A percentile compares a stretch with the other conserved stretches of the same genome.
Conservation (phyloP, 2,113 vertebrate genomes). For the Menidia beryllina region DNA sequence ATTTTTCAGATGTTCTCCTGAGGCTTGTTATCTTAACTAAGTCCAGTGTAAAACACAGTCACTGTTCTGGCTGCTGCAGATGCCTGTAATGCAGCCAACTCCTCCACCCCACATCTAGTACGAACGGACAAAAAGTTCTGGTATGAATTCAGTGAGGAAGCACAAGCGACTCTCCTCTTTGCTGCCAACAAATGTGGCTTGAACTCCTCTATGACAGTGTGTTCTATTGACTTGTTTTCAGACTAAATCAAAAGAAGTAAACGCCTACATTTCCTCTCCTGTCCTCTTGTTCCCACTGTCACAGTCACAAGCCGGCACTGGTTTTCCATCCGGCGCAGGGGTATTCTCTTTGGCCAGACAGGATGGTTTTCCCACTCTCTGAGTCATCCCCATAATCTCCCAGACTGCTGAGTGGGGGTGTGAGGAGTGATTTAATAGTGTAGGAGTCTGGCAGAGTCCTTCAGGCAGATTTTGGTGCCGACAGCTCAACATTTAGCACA, state of each 20-base stretch:
- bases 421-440: conserved; percentile 21
- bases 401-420: conserved; percentile 34
- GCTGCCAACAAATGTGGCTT: conserved; percentile 36
- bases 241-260: conserved; percentile 33
- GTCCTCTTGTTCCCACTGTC: conserved; percentile 14
- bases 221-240: conserved; percentile 30
- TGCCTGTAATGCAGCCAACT: conserved; percentile 3
- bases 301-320: conserved; percentile 44
- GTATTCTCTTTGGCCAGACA: conserved; percentile 43
- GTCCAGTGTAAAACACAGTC: conserved; percentile 32
- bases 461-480: conserved; percentile 16
- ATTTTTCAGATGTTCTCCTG: conserved; percentile 17
- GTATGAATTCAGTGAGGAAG: not conserved
- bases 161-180: not conserved
- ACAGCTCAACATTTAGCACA: not conserved
- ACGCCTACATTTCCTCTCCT: conserved; percentile 17
- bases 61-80: conserved; percentile 25
- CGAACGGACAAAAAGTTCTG: conserved; percentile 13
- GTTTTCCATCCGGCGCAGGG: conserved; percentile 62
- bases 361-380: conserved; percentile 51
- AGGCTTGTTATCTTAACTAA: conserved; percentile 24
- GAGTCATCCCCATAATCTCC: conserved; percentile 53
- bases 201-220: not conserved
- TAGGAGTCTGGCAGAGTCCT: conserved; percentile 49
- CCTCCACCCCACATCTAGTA: conserved; percentile 4